Evolutionary conservation across 2,113 vertebrate genomes (phyloP).

Genomic region (Colistium nudipinnis): DNA sequence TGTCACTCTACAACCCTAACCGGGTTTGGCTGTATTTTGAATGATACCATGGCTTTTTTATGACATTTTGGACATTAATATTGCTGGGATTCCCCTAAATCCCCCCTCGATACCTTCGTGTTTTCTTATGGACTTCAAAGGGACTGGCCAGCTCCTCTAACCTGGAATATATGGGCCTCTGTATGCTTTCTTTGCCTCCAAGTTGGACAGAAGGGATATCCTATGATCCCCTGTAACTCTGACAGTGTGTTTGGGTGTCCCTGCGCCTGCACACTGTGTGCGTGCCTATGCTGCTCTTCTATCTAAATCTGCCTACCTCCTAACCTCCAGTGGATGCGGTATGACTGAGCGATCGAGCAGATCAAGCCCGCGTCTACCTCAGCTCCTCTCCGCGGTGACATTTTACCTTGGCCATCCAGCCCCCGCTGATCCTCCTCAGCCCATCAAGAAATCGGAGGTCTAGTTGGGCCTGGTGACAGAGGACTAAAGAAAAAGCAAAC

Average conservation of each 20-base stretch:
- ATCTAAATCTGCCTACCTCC: conserved; percentile 53
- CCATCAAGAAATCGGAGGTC: conserved; percentile 54
- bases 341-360: conserved; percentile 75
- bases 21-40: conserved; percentile 41
- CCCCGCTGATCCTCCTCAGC: conserved; percentile 55
- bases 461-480: conserved; percentile 19
- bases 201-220: conserved; percentile 51
- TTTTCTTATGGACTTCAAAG: conserved; percentile 61
- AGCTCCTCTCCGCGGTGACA: conserved; percentile 64
- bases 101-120: conserved; percentile 62
- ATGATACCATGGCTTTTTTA: conserved; percentile 72
- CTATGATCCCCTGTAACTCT: conserved; percentile 48
- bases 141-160: conserved; percentile 61
- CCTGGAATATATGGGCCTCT: conserved; percentile 35
- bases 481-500: conserved; percentile 1
- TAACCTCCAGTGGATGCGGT: conserved; percentile 64
- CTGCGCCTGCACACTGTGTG: background rate
- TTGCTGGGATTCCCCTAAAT: conserved; percentile 82
- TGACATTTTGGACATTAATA: conserved; percentile 89
- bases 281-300: conserved; percentile 21
- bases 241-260: conserved; percentile 27
- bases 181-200: conserved; percentile 19
- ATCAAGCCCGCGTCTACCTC: conserved; percentile 57
- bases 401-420: conserved; percentile 64
- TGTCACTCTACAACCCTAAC: conserved; percentile 67